Percentiles rank a stretch among this genome's conserved stretches.
phyloP scores from a whole-genome alignment of 2,888 invertebrate species.

The Listrodromus nycthemerus region DNA sequence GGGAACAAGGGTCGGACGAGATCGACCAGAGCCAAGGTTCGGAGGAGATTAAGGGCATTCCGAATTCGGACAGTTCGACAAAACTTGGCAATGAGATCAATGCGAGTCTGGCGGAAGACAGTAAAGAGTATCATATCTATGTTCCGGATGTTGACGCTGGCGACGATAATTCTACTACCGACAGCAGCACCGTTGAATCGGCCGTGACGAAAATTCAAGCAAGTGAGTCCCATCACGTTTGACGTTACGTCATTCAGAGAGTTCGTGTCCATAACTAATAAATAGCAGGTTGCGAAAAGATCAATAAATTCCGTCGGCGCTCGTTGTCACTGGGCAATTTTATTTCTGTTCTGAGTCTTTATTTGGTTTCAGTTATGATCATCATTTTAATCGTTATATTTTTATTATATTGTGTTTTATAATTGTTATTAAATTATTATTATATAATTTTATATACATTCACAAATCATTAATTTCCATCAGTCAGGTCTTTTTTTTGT shows the following conservation, averaged over 20 bases:
- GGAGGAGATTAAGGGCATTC: constrained; percentile 19
- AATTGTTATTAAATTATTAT: background rate
- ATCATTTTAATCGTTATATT: too few species aligned
- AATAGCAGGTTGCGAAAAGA: too few species aligned
- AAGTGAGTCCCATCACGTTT: constrained; percentile 67
- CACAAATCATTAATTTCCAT: background rate
- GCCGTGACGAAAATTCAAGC: constrained; percentile 79
- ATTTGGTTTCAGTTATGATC: background rate
- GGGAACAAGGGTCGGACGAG: constrained; percentile 53
- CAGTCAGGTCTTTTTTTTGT: background rate
- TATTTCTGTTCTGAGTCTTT: background rate
- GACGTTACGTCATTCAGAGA: background rate
- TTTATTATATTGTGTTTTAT: background rate
- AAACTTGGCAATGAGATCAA: background rate
- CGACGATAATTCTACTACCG: constrained; percentile 66
- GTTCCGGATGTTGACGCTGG: constrained; percentile 68
- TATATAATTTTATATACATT: background rate
- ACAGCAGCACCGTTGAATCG: constrained; percentile 73
- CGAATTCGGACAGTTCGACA: constrained; percentile 17
- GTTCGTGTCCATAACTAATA: too few species aligned
- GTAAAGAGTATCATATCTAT: constrained; percentile 70
- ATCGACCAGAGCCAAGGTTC: constrained; percentile 18
- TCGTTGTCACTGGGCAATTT: background rate
- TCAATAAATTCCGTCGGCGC: background rate
- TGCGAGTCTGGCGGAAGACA: constrained; percentile 50